phyloP scores from a whole-genome alignment of 2,888 invertebrate species.

The Acheta domesticus region DNA sequence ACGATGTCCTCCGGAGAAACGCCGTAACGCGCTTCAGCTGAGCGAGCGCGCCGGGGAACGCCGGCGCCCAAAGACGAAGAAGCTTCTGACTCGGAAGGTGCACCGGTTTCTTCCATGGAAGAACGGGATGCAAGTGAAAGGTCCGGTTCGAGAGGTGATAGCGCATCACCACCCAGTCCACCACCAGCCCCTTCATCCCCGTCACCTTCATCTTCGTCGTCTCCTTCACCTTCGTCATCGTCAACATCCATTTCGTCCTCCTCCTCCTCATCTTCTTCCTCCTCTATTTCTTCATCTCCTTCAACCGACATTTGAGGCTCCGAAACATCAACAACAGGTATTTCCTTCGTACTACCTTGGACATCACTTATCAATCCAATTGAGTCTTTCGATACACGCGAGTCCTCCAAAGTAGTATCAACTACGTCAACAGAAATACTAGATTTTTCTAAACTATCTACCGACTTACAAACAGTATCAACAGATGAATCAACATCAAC shows the following conservation, averaged over 20 bases:
- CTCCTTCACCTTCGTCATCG: conserved; percentile 26
- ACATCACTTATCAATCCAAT: no score
- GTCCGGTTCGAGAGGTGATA: conserved; percentile 26
- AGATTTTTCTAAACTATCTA: background rate
- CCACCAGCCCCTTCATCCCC: conserved; percentile 31
- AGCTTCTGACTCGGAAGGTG: background rate
- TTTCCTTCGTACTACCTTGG: background rate
- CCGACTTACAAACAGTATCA: background rate
- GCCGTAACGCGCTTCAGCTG: conserved; percentile 35
- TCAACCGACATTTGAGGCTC: background rate
- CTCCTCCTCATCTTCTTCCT: background rate
- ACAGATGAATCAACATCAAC: background rate
- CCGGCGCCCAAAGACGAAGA: background rate
- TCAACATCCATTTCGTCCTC: conserved; percentile 26
- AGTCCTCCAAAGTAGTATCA: background rate
- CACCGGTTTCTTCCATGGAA: background rate
- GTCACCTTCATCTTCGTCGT: conserved; percentile 26
- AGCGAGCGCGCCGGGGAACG: background rate
- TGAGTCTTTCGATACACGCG: background rate
- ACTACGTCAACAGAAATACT: background rate
- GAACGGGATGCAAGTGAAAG: background rate
- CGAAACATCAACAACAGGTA: background rate
- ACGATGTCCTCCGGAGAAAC: conserved; percentile 45
- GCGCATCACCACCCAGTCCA: background rate
- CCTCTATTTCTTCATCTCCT: conserved; percentile 8